Percentiles rank a stretch among this genome's conserved stretches.
Conservation (phyloP, 2,888 invertebrate genomes). For the Caenorhabditis sp. region DNA sequence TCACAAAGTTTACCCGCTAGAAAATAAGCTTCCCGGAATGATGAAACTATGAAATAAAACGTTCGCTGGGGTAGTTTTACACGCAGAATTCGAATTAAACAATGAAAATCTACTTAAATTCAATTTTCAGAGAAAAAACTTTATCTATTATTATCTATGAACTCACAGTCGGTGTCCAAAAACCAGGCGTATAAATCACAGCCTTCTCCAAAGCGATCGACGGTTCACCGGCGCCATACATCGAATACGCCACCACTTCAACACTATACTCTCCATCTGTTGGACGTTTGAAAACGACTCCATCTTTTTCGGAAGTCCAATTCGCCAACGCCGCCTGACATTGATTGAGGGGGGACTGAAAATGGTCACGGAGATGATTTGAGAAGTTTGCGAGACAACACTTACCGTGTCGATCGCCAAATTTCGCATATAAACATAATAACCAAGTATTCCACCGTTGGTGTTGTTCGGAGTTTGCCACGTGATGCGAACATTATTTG, state of each 20-base stretch:
- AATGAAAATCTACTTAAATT: too few species aligned
- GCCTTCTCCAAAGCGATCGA: constrained; percentile 37
- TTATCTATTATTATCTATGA: too few species aligned
- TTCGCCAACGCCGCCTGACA: constrained; percentile 37
- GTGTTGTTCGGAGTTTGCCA: constrained; percentile 84
- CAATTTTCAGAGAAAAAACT: neutral
- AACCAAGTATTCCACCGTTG: constrained; percentile 87
- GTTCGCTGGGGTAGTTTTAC: too few species aligned
- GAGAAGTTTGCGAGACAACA: too few species aligned
- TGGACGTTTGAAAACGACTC: constrained; percentile 54
- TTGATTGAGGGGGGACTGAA: constrained; percentile 40
- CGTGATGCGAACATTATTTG: constrained; percentile 16
- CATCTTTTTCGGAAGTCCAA: constrained; percentile 30
- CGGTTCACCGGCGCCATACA: constrained; percentile 18
- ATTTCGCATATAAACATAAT: constrained; percentile 72
- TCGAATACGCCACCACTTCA: constrained; percentile 53
- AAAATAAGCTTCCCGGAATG: too few species aligned
- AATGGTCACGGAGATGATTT: too few species aligned
- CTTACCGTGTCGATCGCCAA: neutral
- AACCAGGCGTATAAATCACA: constrained; percentile 44
- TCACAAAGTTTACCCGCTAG: too few species aligned
- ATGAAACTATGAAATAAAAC: too few species aligned
- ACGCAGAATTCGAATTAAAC: too few species aligned
- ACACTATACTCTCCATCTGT: constrained; percentile 60
- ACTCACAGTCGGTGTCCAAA: constrained; percentile 42